Evolutionary conservation across 2,888 invertebrate species (phyloP), one percentile per base, ranked within the genome.

Genomic region (Ceraclea dissimilis): DNA sequence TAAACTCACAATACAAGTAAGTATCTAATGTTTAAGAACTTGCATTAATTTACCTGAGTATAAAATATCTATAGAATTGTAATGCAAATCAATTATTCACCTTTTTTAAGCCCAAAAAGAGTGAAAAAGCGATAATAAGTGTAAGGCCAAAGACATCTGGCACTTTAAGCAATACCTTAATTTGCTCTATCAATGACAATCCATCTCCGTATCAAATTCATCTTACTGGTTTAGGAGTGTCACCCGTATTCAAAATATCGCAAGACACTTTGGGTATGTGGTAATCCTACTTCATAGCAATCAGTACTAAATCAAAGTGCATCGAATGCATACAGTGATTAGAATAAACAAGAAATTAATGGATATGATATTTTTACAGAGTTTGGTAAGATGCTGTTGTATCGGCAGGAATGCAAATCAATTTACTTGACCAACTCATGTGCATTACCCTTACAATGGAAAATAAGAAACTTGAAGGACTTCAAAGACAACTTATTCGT

Each of bases 341-440:
- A n/a, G n/a, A n/a, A n/a, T n/a, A n/a, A n/a, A n/a, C n/a, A n/a
- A n/a, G 26, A 6, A 4, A 4, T 26, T 26, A 16, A 39, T 39
- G 39, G 4, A 8, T 39, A 16, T 20, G 18, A 46, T 46, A 8
- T 26, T 34, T 31, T 47, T 52, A 2, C 43, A 57, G 57, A 57
- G 19, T 57, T 57, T 18, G 53, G 50, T 1, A 57, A 53, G 33
- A 49, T 53, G 46, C 46, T 50, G n/a, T 20, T 57, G 16, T 57
- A 57, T 16, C 43, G 57, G 10, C 52, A 53, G 47, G 46, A 52
- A 31, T 44, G 22, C 22, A 21, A 47, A 26, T 19, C 21, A 8
- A 10, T 57, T 10, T 21, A 43, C 2, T 31, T 57, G 13, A 46
- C 20, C 17, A 57, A 57, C 44, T 31, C 33, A 6, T 57, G 52